A percentile compares a stretch with the other conserved stretches of the same genome.
phyloP scores from a whole-genome alignment of 2,888 invertebrate genomes.

The Yponomeuta plumbellus region DNA sequence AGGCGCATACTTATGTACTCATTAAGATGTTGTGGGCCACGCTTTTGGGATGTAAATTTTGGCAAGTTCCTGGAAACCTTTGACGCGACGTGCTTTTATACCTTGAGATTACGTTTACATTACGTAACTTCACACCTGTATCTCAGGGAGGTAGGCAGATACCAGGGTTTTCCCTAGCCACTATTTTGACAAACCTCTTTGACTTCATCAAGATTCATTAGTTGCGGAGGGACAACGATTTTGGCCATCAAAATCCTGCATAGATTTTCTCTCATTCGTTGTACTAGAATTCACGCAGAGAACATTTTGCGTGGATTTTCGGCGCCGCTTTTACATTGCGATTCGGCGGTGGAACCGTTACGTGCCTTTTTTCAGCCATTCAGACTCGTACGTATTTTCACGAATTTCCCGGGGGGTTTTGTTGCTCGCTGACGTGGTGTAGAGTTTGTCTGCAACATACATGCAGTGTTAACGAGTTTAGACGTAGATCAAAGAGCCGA shows the following conservation, averaged over 20 bases:
- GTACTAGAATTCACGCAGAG: background rate
- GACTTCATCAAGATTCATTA: too few species aligned
- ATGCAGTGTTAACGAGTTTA: constrained; percentile 1
- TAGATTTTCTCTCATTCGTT: background rate
- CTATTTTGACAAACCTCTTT: too few species aligned
- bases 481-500: background rate
- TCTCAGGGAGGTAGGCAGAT: too few species aligned
- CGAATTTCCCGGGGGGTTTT: background rate
- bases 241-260: too few species aligned
- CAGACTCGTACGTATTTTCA: background rate
- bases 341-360: background rate
- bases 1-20: constrained; percentile 1
- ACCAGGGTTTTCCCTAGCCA: too few species aligned
- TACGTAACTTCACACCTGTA: too few species aligned
- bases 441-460: background rate
- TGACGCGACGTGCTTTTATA: too few species aligned
- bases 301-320: background rate
- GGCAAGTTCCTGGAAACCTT: background rate
- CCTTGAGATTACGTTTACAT: too few species aligned
- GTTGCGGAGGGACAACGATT: too few species aligned
- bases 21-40: background rate
- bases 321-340: background rate
- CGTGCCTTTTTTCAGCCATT: background rate
- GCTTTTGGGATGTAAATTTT: background rate
- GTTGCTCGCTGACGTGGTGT: background rate